Evolutionary conservation across 1,140 invertebrate species (phyloP).

Genomic region (Streblospio benedicti): DNA sequence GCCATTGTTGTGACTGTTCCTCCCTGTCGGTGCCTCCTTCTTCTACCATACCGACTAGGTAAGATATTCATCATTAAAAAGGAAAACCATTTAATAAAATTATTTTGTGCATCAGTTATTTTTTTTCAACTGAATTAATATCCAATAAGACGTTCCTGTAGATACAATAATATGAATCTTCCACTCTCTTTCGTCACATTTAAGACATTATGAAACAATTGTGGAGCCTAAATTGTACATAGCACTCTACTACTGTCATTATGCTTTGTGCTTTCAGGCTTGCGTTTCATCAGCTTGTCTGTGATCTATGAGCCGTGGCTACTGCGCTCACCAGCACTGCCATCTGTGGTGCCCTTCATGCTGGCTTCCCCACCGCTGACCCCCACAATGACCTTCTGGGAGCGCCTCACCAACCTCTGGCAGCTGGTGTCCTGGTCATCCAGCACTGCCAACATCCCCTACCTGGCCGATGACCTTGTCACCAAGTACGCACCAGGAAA

Average conservation of each 20-base stretch:
- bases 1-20: slow-evolving; percentile 19
- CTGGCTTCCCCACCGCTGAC: not conserved
- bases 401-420: not conserved
- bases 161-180: not conserved
- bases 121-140: too few relatives aligned
- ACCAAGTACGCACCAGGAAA: not conserved
- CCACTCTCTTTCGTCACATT: not conserved
- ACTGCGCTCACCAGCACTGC: not conserved
- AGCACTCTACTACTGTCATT: too few relatives aligned
- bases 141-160: not conserved
- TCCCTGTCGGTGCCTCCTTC: not conserved
- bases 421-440: not conserved
- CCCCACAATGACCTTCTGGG: not conserved
- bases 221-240: not conserved
- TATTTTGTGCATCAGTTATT: not conserved
- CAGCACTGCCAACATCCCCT: too few relatives aligned
- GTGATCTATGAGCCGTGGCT: not conserved
- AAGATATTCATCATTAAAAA: not conserved
- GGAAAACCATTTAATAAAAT: not conserved
- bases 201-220: not conserved
- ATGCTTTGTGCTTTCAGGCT: too few relatives aligned
- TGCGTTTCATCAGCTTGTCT: not conserved
- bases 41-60: not conserved
- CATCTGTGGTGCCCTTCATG: not conserved
- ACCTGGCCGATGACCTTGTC: not conserved